Percentiles rank a stretch among this genome's conserved stretches.
Conservation (phyloP, 2,113 vertebrate species). For the Cyprinus carpio region DNA sequence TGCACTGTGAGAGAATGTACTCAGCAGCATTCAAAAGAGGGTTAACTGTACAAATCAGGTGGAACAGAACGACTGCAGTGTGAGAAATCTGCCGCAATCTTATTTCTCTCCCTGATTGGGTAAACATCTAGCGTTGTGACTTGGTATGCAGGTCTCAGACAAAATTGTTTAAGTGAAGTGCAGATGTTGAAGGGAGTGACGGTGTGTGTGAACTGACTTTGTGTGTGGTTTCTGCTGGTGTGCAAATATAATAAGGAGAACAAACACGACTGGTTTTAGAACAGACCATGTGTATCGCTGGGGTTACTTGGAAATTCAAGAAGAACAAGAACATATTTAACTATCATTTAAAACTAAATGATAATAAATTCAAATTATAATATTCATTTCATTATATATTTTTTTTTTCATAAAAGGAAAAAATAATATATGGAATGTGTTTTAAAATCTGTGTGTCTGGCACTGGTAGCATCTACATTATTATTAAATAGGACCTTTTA, state of each 20-base stretch:
- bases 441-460: neutral
- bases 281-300: neutral
- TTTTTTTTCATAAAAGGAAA: neutral
- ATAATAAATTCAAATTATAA: neutral
- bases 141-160: constrained; percentile 37
- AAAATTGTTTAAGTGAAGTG: constrained; percentile 31
- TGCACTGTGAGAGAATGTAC: constrained; percentile 31
- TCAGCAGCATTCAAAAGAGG: constrained; percentile 32
- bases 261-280: neutral
- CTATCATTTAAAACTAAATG: neutral
- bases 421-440: neutral
- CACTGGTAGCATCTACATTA: neutral
- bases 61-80: constrained; percentile 51
- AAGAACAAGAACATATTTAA: neutral
- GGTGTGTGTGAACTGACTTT: constrained; percentile 25
- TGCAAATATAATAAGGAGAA: neutral
- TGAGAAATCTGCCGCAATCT: constrained; percentile 49
- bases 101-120: constrained; percentile 43
- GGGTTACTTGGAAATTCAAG: neutral
- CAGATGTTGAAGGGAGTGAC: neutral
- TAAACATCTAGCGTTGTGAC: constrained; percentile 35
- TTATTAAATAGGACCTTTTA: too few species aligned
- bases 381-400: neutral
- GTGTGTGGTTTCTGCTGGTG: constrained; percentile 18
- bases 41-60: constrained; percentile 52